Evolutionary conservation across 2,113 vertebrate genomes (phyloP).

Genomic region (Dolichotis patagonum): DNA sequence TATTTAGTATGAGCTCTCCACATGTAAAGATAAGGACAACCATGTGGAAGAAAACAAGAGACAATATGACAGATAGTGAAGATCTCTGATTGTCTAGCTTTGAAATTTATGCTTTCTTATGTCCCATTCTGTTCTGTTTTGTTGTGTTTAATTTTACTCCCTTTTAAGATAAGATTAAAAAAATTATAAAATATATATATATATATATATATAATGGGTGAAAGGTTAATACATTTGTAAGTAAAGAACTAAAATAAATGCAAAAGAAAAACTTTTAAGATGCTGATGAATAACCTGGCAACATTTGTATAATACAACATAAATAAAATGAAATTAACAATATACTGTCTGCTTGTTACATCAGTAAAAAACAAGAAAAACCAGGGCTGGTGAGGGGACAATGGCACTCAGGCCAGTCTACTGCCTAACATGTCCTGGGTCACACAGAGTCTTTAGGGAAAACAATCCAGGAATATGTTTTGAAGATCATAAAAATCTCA

Average conservation of each 20-base stretch:
- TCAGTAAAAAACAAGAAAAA: background rate
- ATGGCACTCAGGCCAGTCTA: rapidly evolving
- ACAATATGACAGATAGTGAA: no score
- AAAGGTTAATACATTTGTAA: background rate
- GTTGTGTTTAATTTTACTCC: no score
- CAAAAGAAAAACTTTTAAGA: background rate
- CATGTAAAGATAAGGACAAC: no score
- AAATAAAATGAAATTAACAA: background rate
- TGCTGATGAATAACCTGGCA: background rate
- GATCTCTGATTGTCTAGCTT: no score
- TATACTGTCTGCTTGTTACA: background rate
- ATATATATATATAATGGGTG: background rate
- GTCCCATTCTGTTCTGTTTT: no score
- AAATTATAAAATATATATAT: background rate
- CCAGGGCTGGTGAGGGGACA: rapidly evolving
- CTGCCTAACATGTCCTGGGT: background rate
- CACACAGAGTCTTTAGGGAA: background rate
- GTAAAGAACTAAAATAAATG: background rate
- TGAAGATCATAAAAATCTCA: background rate
- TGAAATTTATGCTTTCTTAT: no score
- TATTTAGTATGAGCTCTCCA: no score
- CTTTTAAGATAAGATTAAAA: constrained; percentile 12
- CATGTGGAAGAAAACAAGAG: no score
- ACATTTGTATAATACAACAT: background rate
- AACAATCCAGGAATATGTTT: background rate